A percentile compares a stretch with the other conserved stretches of the same genome.
These are phyloP conservation scores for Aleiodes leptofemur DNA, from an alignment of 2,888 invertebrate genomes.

Conservation along the genomic window DNA sequence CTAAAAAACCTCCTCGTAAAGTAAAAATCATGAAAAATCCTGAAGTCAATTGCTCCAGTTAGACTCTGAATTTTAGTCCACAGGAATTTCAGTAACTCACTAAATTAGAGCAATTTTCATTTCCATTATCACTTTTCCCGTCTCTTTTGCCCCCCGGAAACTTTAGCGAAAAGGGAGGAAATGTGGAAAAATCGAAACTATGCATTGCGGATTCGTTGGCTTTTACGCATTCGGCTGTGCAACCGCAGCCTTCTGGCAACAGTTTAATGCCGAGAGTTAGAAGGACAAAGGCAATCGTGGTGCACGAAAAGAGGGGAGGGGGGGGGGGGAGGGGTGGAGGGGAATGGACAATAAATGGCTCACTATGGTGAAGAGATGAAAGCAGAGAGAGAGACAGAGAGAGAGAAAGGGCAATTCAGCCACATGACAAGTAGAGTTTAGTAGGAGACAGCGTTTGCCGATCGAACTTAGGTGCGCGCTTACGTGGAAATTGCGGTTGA, in stretches of 20 bases:
- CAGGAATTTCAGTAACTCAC: neutral
- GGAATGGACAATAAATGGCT: slow-evolving; percentile 8
- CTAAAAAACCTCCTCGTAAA: no score
- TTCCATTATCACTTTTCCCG: no score
- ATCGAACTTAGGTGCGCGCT: slow-evolving; percentile 59
- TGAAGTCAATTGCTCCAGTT: neutral
- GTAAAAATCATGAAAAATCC: neutral
- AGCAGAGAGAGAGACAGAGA: neutral
- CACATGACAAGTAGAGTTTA: slow-evolving; percentile 41
- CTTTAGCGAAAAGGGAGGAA: no score
- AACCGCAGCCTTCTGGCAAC: slow-evolving; percentile 18
- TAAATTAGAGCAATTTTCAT: no score
- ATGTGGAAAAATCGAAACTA: no score
- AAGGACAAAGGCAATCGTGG: neutral
- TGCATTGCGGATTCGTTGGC: neutral
- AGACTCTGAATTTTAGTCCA: neutral
- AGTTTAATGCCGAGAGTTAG: slow-evolving; percentile 4
- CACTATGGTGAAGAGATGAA: neutral
- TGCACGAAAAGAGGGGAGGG: neutral
- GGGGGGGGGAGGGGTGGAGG: neutral
- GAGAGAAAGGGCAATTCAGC: slow-evolving; percentile 18
- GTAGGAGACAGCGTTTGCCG: slow-evolving; percentile 51
- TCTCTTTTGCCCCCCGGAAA: no score
- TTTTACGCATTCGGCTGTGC: slow-evolving; percentile 16
- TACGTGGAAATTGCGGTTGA: slow-evolving; percentile 61